These are phyloP conservation scores for Ephestia elutella DNA, from an alignment of 1,140 invertebrate species.

Conservation along the genomic window DNA sequence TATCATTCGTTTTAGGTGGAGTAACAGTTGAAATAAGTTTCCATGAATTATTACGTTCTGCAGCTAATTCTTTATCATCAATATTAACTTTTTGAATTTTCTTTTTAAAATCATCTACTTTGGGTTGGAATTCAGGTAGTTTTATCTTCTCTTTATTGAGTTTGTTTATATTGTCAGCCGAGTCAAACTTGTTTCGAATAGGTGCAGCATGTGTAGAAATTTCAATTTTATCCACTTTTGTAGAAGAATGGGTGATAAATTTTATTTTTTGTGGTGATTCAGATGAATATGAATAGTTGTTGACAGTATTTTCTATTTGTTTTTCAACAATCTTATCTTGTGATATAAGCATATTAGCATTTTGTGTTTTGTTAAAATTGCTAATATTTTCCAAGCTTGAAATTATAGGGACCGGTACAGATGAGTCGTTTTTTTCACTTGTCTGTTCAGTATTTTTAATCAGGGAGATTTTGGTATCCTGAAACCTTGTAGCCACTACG, in stretches of 20 bases:
- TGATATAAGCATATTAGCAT: not conserved
- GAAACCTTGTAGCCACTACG: not conserved
- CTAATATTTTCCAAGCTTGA: constrained; percentile 12
- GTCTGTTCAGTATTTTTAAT: constrained; percentile 20
- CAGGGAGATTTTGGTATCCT: not conserved
- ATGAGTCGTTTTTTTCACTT: not conserved
- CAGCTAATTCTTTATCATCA: constrained; percentile 55
- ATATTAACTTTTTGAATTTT: constrained; percentile 70
- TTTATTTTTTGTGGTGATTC: not conserved
- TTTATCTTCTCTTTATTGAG: constrained; percentile 17
- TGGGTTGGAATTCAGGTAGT: constrained; percentile 33
- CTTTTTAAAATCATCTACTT: constrained; percentile 64
- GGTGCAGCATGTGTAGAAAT: constrained; percentile 14
- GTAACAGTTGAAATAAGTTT: constrained; percentile 64
- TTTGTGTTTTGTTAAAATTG: constrained; percentile 4
- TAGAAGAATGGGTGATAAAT: constrained; percentile 5
- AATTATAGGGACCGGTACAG: not conserved
- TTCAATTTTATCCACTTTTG: constrained; percentile 17
- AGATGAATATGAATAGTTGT: not conserved
- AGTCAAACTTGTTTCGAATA: constrained; percentile 1
- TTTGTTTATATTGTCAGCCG: not conserved
- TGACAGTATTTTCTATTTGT: not conserved
- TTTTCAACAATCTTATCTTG: too few relatives aligned
- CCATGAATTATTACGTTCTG: constrained; percentile 63
- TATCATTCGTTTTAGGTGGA: constrained; percentile 50